These are phyloP conservation scores for Larimichthys polyactis DNA, from an alignment of 2,113 vertebrate genomes.

Conservation along the genomic window DNA sequence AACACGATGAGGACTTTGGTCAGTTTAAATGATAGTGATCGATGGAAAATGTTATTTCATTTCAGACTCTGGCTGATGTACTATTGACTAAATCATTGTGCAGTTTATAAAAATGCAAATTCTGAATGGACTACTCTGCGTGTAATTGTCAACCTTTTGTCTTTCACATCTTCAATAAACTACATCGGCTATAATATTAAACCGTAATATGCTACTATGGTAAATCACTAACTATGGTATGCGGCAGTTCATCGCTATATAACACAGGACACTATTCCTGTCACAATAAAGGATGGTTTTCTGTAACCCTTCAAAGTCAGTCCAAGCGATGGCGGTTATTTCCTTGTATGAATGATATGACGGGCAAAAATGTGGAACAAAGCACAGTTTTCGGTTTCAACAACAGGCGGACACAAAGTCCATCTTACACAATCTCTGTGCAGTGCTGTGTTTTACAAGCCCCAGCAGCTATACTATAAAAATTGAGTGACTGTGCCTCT, in stretches of 20 bases:
- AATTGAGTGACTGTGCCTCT: not conserved
- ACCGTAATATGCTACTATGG: conserved; percentile 1
- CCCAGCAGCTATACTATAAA: not conserved
- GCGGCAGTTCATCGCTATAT: not conserved
- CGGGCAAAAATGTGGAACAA: not conserved
- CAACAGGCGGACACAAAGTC: conserved; percentile 28
- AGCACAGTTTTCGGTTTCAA: conserved; percentile 6
- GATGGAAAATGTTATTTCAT: conserved; percentile 22
- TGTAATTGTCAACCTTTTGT: not conserved
- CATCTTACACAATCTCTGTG: conserved; percentile 21
- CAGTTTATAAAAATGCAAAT: conserved; percentile 44
- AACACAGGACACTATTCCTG: not conserved
- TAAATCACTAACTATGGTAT: not conserved
- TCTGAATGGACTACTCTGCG: not conserved
- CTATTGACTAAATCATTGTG: conserved; percentile 10
- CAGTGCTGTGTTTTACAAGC: not conserved
- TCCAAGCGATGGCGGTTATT: not conserved
- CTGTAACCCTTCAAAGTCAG: not conserved
- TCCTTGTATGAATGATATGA: conserved; percentile 10
- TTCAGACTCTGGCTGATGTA: not conserved
- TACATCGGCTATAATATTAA: not conserved
- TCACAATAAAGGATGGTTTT: not conserved
- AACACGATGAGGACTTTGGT: conserved; percentile 12
- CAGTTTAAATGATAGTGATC: conserved; percentile 22
- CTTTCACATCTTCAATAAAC: conserved; percentile 3